Base-by-base conservation (phyloP, 2,113 vertebrate genomes). In the Rafetus swinhoei region DNA sequence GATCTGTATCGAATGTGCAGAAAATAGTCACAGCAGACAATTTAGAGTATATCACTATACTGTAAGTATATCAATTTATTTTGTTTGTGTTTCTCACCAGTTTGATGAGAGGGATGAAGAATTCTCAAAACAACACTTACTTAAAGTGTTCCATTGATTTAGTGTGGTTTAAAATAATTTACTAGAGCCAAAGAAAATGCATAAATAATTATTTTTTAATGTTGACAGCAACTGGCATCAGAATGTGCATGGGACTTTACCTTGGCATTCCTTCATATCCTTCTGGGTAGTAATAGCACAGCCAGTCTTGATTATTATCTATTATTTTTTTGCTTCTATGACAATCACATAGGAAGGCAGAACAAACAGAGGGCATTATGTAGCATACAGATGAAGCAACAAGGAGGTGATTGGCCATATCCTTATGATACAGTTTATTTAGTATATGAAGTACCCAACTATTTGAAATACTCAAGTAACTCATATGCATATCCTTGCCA, bases 1-100 rank as follows among this genome's bases (percentile, higher is more conserved):
- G 89, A 84, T 92, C 88, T 94, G 57, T 69, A 74, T n/a, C 91
- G 76, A 96, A 95, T 94, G 91, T 79, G 60, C 35, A 45, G 79
- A 93, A 91, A 95, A 91, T 89, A 94, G 95, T 86, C 57, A 86
- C 35, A 60, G 76, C 80, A 84, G 87, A 93, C 60, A 74, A 55
- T 52, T 91, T 65, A 94, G 24, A 82, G 53, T 32, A 45, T 29
- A 12, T 14, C 35, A 18, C 53, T 50, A 54, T 65, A 45, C 50
- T 86, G 65, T 82, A 35, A 45, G 27, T 55, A 35, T 35, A 92
- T 76, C 59, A 2, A 29, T 83, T 59, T 12, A 15, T 86, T 91
- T 56, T 90, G 19, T 82, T 92, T 90, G 59, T 93, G 72, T 81
- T 79, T 94, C 29, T 87, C 21, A 57, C 57, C 59, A 85, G 18